phyloP scores from a whole-genome alignment of 2,888 invertebrate genomes.

The Eucera pruinosa region DNA sequence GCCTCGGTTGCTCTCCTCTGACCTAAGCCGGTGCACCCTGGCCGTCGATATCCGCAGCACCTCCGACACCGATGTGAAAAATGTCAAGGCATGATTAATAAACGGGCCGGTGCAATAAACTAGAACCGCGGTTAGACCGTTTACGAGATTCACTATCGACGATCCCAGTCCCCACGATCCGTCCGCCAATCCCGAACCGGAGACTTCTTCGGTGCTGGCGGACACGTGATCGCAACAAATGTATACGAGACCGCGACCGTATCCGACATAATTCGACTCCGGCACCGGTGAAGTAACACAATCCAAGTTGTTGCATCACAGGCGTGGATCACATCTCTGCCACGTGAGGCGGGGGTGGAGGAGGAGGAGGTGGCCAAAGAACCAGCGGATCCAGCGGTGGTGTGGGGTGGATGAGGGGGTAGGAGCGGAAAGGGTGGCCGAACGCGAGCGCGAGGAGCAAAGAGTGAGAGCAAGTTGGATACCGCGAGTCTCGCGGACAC shows the following conservation, averaged over 20 bases:
- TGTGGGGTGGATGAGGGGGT: constrained; percentile 5
- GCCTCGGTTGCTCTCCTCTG: constrained; percentile 30
- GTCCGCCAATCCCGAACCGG: constrained; percentile 49
- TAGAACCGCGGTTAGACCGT: constrained; percentile 43
- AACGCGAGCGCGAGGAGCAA: constrained; percentile 6
- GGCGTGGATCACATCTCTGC: constrained; percentile 80
- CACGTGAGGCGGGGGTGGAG: constrained; percentile 76
- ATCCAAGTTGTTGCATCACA: constrained; percentile 80
- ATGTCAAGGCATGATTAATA: constrained; percentile 67
- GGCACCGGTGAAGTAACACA: constrained; percentile 69
- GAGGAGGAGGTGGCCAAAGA: constrained; percentile 62
- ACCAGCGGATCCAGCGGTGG: constrained; percentile 15
- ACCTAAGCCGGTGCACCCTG: constrained; percentile 15
- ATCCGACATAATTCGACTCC: constrained; percentile 72
- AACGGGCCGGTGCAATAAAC: constrained; percentile 55
- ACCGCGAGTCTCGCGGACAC: constrained; percentile 34
- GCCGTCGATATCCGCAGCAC: constrained; percentile 38
- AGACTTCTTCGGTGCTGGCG: constrained; percentile 41
- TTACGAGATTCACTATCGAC: constrained; percentile 67
- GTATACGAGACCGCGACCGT: constrained; percentile 63
- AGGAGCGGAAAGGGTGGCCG: constrained; percentile 24
- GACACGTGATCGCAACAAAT: constrained; percentile 69
- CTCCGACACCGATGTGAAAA: constrained; percentile 43
- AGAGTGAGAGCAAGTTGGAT: constrained; percentile 45
- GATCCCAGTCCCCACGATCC: constrained; percentile 62